Conservation (phyloP, 2,888 invertebrate species). For the Pyrocoelia pectoralis region DNA sequence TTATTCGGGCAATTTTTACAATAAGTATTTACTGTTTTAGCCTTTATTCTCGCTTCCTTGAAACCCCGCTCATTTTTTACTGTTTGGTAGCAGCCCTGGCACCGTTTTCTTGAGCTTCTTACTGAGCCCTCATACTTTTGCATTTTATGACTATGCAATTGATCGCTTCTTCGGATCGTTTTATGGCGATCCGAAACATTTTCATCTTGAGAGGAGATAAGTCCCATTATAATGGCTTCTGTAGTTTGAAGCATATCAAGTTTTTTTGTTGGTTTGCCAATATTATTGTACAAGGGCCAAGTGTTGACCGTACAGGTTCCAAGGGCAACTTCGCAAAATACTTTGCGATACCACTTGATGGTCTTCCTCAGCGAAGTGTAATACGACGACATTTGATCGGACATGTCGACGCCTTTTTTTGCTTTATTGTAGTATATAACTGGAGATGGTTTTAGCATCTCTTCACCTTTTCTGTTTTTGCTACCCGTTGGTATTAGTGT, state of each 20-base stretch:
- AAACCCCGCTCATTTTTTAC: too few species aligned
- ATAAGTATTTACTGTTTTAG: too few species aligned
- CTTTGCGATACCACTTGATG: slow-evolving; percentile 3
- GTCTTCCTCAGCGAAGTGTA: slow-evolving; percentile 1
- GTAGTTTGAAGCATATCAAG: background rate
- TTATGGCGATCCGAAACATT: background rate
- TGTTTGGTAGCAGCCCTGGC: too few species aligned
- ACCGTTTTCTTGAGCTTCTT: background rate
- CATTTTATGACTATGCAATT: background rate
- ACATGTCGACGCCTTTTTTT: slow-evolving; percentile 3
- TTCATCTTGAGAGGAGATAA: background rate
- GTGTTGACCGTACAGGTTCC: background rate
- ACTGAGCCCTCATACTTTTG: background rate
- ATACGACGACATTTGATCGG: slow-evolving; percentile 7
- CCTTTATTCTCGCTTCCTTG: too few species aligned
- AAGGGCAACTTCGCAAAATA: background rate
- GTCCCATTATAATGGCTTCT: background rate
- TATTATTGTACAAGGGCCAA: background rate
- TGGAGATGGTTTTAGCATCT: background rate
- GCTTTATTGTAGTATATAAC: slow-evolving; percentile 1
- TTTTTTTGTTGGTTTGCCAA: background rate
- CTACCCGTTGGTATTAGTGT: background rate
- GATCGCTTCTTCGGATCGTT: background rate
- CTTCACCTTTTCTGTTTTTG: background rate
- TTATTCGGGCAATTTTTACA: too few species aligned